phyloP scores from a whole-genome alignment of 92 coral and sea anemone species.

The Parazoanthus atlanticus region DNA sequence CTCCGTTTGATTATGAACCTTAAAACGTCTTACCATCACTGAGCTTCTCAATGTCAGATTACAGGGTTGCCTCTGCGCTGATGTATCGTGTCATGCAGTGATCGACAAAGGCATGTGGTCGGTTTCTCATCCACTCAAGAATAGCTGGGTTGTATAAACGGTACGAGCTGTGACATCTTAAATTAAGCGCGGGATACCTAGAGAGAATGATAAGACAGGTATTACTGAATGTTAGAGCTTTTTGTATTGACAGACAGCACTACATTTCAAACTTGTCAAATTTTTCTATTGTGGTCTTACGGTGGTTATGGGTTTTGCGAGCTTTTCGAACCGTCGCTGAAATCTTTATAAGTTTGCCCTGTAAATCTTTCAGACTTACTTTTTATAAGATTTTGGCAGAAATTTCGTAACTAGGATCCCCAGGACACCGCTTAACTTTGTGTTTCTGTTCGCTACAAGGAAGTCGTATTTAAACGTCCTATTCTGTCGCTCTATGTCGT shows the following conservation, averaged over 20 bases:
- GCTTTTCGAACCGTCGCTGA: too few relatives aligned
- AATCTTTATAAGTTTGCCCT: neutral
- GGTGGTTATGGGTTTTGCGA: too few relatives aligned
- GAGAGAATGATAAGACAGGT: too few relatives aligned
- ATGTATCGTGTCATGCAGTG: conserved; percentile 45
- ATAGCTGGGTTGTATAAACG: conserved; percentile 38
- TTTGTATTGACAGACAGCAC: neutral
- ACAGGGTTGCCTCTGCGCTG: conserved; percentile 17
- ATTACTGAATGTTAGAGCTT: too few relatives aligned
- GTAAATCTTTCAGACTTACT: neutral
- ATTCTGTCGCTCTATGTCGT: conserved; percentile 16
- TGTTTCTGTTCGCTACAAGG: conserved; percentile 7
- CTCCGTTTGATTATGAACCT: conserved; percentile 37
- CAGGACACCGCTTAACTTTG: conserved; percentile 21
- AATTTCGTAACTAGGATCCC: conserved; percentile 3
- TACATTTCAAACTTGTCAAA: too few relatives aligned
- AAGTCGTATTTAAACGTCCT: conserved; percentile 19
- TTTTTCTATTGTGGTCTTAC: too few relatives aligned
- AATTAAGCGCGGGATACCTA: conserved; percentile 44
- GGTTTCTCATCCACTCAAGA: conserved; percentile 50
- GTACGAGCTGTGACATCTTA: conserved; percentile 43
- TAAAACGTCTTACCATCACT: conserved; percentile 25
- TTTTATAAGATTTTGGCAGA: conserved; percentile 3
- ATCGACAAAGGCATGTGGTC: conserved; percentile 40
- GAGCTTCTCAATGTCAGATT: neutral